These are phyloP conservation scores for Chironomus striatipennis DNA, from an alignment of 1,140 invertebrate species.

Conservation along the genomic window DNA sequence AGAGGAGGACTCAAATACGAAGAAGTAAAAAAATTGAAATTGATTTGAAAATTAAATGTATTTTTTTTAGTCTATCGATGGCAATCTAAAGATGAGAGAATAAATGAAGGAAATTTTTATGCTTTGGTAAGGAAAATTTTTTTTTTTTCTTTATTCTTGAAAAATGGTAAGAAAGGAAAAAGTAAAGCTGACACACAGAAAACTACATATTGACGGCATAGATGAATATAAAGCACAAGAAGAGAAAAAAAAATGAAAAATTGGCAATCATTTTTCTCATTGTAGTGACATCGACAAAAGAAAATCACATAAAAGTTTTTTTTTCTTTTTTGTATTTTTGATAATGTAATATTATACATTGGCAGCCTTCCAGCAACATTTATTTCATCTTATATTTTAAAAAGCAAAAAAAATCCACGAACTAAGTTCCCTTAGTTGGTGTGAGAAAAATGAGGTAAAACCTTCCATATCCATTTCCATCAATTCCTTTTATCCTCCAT, in stretches of 20 bases:
- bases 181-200: too few relatives aligned
- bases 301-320: slow-evolving; percentile 9
- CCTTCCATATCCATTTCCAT: too few relatives aligned
- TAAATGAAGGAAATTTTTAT: too few relatives aligned
- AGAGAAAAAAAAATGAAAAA: slow-evolving; percentile 19
- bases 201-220: too few relatives aligned
- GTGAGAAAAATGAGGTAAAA: not conserved
- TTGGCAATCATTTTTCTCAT: slow-evolving; percentile 22
- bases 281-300: slow-evolving; percentile 15
- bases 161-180: too few relatives aligned
- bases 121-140: too few relatives aligned
- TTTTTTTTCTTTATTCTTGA: too few relatives aligned
- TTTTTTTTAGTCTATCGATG: not conserved
- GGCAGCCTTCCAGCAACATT: slow-evolving; percentile 17
- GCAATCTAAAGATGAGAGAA: too few relatives aligned
- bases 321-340: not conserved
- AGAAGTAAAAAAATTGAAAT: not conserved
- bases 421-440: not conserved
- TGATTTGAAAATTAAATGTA: slow-evolving; percentile 9
- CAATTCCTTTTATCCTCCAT: too few relatives aligned
- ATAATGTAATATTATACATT: slow-evolving; percentile 22
- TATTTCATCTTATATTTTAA: not conserved
- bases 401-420: not conserved
- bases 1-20: too few relatives aligned
- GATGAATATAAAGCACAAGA: too few relatives aligned